A percentile compares a stretch with the other conserved stretches of the same genome.
Evolutionary conservation across 2,888 invertebrate genomes (phyloP).

Genomic region (Mimumesa dahlbomi): DNA sequence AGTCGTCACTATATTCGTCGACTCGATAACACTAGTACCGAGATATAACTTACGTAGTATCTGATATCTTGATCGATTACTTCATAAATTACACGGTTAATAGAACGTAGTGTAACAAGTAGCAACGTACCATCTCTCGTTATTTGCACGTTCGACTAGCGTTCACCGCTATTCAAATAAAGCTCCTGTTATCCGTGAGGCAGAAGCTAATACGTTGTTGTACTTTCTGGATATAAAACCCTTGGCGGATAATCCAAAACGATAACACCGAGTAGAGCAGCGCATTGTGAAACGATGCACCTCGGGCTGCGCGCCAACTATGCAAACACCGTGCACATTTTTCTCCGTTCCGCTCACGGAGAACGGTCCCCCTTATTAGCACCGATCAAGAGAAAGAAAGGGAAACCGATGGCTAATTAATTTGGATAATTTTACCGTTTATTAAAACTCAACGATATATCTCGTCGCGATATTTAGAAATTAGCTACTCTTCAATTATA

Average conservation of each 20-base stretch:
- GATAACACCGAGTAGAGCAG: constrained; percentile 68
- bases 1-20: too few species aligned
- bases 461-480: too few species aligned
- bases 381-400: constrained; percentile 64
- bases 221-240: constrained; percentile 63
- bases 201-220: constrained; percentile 69
- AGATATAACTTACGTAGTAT: too few species aligned
- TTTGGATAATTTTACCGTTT: too few species aligned
- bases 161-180: constrained; percentile 75
- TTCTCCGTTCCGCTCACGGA: constrained; percentile 47
- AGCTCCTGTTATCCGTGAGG: constrained; percentile 72
- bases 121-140: background rate
- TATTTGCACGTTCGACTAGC: constrained; percentile 47
- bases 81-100: too few species aligned
- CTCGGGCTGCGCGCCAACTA: constrained; percentile 67
- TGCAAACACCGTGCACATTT: constrained; percentile 61
- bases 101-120: too few species aligned
- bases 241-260: constrained; percentile 74
- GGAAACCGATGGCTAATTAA: too few species aligned
- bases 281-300: constrained; percentile 38
- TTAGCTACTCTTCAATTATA: too few species aligned
- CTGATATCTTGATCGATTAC: too few species aligned
- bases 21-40: too few species aligned
- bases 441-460: too few species aligned
- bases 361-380: constrained; percentile 61